Evolutionary conservation across 2,797 vertebrate genomes (phyloP).

Genomic region (Bradypodion pumilum): DNA sequence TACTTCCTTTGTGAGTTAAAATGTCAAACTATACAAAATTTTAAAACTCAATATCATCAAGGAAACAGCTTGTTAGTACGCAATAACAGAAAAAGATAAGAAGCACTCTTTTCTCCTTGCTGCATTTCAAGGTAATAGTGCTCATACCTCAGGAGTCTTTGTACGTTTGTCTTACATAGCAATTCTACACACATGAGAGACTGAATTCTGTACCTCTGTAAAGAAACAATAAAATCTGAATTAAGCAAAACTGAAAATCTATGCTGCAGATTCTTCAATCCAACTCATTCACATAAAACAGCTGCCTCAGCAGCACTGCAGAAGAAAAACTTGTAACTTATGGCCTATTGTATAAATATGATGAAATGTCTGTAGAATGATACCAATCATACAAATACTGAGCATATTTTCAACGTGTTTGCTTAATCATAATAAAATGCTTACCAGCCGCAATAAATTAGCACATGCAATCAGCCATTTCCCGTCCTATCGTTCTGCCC

Average conservation of each 20-base stretch:
- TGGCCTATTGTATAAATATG: not conserved
- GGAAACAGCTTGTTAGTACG: not conserved
- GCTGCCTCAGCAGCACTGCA: not conserved
- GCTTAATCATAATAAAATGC: slow-evolving; percentile 19
- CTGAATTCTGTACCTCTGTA: not conserved
- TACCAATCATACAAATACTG: not conserved
- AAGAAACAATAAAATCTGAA: not conserved
- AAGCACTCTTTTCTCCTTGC: not conserved
- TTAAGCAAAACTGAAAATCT: not conserved
- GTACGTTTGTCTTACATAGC: not conserved
- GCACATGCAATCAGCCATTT: not conserved
- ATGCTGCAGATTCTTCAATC: not conserved
- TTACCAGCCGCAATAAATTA: slow-evolving; percentile 15
- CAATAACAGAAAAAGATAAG: not conserved
- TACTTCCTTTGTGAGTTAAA: not conserved
- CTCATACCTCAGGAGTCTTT: not conserved
- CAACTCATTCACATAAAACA: not conserved
- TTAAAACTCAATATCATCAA: not conserved
- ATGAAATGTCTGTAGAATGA: not conserved
- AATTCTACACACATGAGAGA: not conserved
- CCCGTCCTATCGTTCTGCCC: not conserved
- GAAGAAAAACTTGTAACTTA: not conserved
- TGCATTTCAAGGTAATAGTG: not conserved
- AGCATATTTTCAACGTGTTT: not conserved
- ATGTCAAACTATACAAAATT: not conserved